Evolutionary conservation across 2,888 invertebrate species (phyloP), one percentile per base, ranked within the genome.

Genomic region (Scaptomyza cyrtandrae): DNA sequence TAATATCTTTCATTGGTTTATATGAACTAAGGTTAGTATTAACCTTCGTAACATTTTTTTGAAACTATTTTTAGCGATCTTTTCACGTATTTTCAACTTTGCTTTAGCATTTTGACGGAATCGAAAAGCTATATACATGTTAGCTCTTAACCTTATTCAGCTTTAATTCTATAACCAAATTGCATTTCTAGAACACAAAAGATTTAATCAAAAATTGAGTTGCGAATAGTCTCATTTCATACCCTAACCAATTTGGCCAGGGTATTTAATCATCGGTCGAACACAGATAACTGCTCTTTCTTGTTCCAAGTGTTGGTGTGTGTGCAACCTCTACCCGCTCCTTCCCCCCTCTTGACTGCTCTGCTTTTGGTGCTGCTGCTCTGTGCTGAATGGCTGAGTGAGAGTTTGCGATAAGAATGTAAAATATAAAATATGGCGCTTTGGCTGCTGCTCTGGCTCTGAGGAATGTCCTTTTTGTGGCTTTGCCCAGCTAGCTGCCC

Each of bases 391-490:
- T 86, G 86, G 79, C 71, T 86, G 87, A 83, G 86, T 89, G 86
- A 78, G 83, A 86, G 86, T 87, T 88, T 81, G 89, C 90, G 92
- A 92, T 92, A 92, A 92, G 91, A 90, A 90, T 90, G 91, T 90
- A 90, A 92, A 92, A 92, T 91, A 91, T 91, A 91, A 90, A 88
- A 89, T 90, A 89, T 90, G 89, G 89, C 86, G 83, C 77, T 82
- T 41, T 87, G 68, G 65, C 77, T 75, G 29, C 39, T 39, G 41
- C 41, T 41, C 41, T 41, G 41, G 41, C 45, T 57, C 86, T 86
- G 90, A 91, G 90, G 90, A 91, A 91, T 91, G 91, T 91, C 91
- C 91, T 91, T 91, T 91, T 91, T 89, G 78, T 86, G 80, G 73
- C 72, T 75, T 64, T 59, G 65, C 71, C 55, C 66, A 52, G 53